A percentile compares a stretch with the other conserved stretches of the same genome.
Evolutionary conservation across 2,113 vertebrate species (phyloP).

Genomic region (Egretta garzetta): DNA sequence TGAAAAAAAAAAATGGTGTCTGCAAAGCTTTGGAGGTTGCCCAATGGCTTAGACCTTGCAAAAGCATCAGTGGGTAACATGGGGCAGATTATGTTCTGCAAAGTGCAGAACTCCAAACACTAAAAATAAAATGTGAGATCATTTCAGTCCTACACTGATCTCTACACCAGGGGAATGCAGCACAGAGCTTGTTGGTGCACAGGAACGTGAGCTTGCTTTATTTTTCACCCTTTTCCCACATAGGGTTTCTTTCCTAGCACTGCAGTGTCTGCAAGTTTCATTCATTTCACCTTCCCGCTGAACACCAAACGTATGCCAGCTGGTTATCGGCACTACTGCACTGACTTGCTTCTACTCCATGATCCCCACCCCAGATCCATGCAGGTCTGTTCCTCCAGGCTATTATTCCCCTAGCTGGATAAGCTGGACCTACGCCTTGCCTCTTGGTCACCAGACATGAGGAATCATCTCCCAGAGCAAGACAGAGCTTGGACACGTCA

Average conservation of each 20-base stretch:
- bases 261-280: background rate
- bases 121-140: background rate
- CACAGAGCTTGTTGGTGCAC: background rate
- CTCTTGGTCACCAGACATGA: background rate
- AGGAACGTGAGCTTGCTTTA: background rate
- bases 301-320: background rate
- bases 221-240: fast-evolving
- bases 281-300: background rate
- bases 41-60: background rate
- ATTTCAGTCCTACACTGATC: background rate
- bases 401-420: background rate
- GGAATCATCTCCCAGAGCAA: background rate
- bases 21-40: background rate
- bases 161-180: background rate
- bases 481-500: background rate
- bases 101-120: background rate
- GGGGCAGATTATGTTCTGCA: background rate
- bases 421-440: background rate
- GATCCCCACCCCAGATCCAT: fast-evolving
- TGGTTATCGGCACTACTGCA: background rate
- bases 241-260: background rate
- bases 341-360: background rate
- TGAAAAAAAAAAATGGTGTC: background rate
- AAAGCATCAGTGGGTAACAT: background rate
- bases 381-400: background rate